These are phyloP conservation scores for Drosophila sordidapex DNA, from an alignment of 2,888 invertebrate genomes.

Conservation along the genomic window DNA sequence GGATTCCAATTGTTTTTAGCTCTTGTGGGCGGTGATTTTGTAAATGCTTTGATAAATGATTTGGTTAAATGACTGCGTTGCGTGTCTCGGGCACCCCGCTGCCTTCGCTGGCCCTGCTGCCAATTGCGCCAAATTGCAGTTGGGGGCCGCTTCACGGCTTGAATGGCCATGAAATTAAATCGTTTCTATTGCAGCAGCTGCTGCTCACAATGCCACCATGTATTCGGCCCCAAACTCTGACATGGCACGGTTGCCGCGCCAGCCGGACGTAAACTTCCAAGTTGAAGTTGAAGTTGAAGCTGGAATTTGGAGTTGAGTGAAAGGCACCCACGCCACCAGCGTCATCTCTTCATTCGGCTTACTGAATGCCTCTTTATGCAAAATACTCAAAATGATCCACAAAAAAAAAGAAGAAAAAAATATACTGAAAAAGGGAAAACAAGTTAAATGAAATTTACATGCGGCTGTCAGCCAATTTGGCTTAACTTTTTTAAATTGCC, in stretches of 20 bases:
- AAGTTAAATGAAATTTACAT: constrained; percentile 76
- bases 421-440: constrained; percentile 59
- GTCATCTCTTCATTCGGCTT: constrained; percentile 27
- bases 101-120: constrained; percentile 23
- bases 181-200: constrained; percentile 58
- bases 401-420: constrained; percentile 31
- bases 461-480: constrained; percentile 72
- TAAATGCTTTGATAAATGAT: constrained; percentile 19
- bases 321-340: constrained; percentile 73
- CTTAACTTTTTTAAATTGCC: constrained; percentile 73
- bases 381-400: constrained; percentile 38
- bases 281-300: constrained; percentile 11
- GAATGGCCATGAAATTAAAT: constrained; percentile 74
- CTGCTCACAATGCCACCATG: constrained; percentile 17
- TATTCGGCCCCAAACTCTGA: constrained; percentile 61
- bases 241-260: constrained; percentile 56
- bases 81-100: constrained; percentile 27
- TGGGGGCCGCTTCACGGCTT: constrained; percentile 39
- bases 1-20: constrained; percentile 42
- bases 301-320: constrained; percentile 59
- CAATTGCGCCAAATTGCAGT: constrained; percentile 68
- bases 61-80: constrained; percentile 48
- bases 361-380: constrained; percentile 42
- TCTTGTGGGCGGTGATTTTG: constrained; percentile 29
- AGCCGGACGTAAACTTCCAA: constrained; percentile 48